Conservation (phyloP, 2,888 invertebrate species). For the Drosophila neutralis region DNA sequence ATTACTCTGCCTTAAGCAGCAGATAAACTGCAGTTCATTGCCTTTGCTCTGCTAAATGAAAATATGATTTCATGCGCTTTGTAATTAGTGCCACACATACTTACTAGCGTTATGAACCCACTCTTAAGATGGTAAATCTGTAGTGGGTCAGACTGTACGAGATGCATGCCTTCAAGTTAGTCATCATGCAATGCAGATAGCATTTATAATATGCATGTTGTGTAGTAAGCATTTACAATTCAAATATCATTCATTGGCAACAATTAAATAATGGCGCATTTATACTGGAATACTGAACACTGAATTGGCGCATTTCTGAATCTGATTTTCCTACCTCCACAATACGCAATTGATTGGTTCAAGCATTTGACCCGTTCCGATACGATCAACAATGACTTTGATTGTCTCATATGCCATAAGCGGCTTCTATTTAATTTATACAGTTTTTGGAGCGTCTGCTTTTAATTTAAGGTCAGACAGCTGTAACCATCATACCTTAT, state of each 20-base stretch:
- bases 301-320: not conserved
- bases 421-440: constrained; percentile 15
- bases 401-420: constrained; percentile 28
- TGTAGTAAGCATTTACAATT: not conserved
- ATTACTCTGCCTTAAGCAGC: constrained; percentile 7
- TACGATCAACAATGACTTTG: constrained; percentile 25
- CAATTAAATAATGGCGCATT: constrained; percentile 7
- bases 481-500: constrained; percentile 9
- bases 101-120: not conserved
- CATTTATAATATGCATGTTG: not conserved
- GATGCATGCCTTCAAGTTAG: constrained; percentile 1
- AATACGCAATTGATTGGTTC: constrained; percentile 36
- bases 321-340: constrained; percentile 9
- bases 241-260: constrained; percentile 15
- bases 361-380: constrained; percentile 40
- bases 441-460: constrained; percentile 14
- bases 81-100: constrained; percentile 3
- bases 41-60: constrained; percentile 41
- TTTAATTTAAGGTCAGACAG: constrained; percentile 18
- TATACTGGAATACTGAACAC: not conserved
- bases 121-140: not conserved
- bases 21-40: constrained; percentile 69
- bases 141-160: constrained; percentile 13
- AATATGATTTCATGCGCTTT: constrained; percentile 15
- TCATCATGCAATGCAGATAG: not conserved